Base-by-base conservation (phyloP, 2,888 invertebrate species). In the Xestia rhomboidea region DNA sequence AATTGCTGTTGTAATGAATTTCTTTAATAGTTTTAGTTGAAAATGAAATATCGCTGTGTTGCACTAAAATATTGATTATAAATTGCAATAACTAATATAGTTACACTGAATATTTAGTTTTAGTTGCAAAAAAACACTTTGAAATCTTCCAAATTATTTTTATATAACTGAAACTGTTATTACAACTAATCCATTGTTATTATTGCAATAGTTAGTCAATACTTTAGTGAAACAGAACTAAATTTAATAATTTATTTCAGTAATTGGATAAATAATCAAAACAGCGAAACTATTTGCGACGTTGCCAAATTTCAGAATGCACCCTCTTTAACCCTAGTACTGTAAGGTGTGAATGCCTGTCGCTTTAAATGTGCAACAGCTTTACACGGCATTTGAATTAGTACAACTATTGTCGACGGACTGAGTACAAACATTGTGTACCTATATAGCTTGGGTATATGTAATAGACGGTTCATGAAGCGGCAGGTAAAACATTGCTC, bases 371-470 rank as follows among this genome's bases (percentile, higher is more conserved):
- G 68, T 82, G 85, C 62, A 76, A 68, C 71, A 71, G 77, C 74
- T 83, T 78, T 46, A 82, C 80, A 79, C 62, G 54, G 84, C 80
- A 86, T 84, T 88, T 79, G 46, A 41, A 79, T 81, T 88, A 90
- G 91, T 92, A 92, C 91, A 92, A 90, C n/a, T 41, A 41, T 84
- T 76, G 79, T 88, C 87, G 84, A 90, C 89, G 90, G 94, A 94
- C 94, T 93, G 94, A 93, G 93, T 94, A 93, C 94, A 93, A 93
- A 93, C 79, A 70, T 88, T 91, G 89, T 91, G 83, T 89, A 87
- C 83, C 87, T 91, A 88, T 87, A 87, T 70, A 69, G 75, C 86
- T 86, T 82, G 89, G 86, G 81, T 68, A 80, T 79, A 78, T 86
- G 81, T 57, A 27, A 27, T 10, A 27, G 0, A 18, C 15, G 27